A percentile compares a stretch with the other conserved stretches of the same genome.
phyloP scores from a whole-genome alignment of 2,888 invertebrate genomes.

The Diadromus collaris region DNA sequence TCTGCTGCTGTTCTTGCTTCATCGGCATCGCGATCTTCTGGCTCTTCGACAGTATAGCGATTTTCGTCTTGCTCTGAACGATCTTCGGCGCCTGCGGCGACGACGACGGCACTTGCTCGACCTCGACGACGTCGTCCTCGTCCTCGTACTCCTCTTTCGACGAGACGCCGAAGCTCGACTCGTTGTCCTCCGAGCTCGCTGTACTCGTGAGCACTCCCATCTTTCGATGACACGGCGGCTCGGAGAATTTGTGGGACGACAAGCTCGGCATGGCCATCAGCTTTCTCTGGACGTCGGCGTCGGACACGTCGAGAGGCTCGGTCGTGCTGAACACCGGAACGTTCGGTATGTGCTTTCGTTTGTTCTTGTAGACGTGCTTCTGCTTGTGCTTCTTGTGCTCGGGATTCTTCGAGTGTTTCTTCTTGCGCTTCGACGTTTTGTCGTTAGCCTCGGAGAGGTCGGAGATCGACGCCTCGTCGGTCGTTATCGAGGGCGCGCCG shows the following conservation, averaged over 20 bases:
- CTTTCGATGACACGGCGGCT: conserved; percentile 44
- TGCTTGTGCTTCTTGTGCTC: conserved; percentile 74
- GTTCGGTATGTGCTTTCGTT: conserved; percentile 65
- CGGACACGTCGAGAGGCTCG: conserved; percentile 73
- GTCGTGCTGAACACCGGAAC: conserved; percentile 60
- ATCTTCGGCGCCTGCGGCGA: not conserved
- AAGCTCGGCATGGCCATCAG: conserved; percentile 74
- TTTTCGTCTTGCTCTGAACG: not conserved
- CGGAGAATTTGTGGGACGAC: conserved; percentile 47
- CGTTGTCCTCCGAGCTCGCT: not conserved
- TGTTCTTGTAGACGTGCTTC: conserved; percentile 74
- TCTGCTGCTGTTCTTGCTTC: not conserved
- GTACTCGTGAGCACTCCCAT: conserved; percentile 34
- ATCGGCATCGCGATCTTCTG: not conserved
- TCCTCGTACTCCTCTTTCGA: conserved; percentile 49
- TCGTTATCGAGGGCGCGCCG: conserved; percentile 65
- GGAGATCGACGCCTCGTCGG: conserved; percentile 71
- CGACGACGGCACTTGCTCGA: conserved; percentile 15
- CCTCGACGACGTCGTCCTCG: conserved; percentile 25
- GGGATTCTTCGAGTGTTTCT: conserved; percentile 71
- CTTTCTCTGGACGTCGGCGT: conserved; percentile 73
- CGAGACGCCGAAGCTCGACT: not conserved
- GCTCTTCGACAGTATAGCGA: not conserved
- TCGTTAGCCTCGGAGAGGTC: conserved; percentile 60
- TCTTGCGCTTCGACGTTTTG: conserved; percentile 70